A percentile compares a stretch with the other conserved stretches of the same genome.
Conservation (phyloP, 2,113 vertebrate species). For the Elachura formosa region DNA sequence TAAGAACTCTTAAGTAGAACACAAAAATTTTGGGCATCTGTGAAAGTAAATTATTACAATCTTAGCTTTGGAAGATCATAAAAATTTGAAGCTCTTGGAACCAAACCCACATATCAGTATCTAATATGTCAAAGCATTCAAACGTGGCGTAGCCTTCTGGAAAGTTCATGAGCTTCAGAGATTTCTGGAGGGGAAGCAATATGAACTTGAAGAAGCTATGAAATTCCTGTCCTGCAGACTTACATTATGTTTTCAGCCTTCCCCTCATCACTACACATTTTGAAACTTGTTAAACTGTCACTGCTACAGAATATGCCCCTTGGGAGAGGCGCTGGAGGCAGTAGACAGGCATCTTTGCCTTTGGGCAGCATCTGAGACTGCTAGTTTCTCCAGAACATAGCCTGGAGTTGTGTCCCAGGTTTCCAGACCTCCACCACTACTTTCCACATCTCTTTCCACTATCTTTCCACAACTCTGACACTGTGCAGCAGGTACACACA, state of each 20-base stretch:
- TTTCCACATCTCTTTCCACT: background rate
- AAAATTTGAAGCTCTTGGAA: background rate
- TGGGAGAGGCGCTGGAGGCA: background rate
- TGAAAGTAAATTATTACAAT: background rate
- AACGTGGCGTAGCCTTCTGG: background rate
- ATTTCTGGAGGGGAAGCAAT: background rate
- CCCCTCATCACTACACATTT: background rate
- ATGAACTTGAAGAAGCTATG: background rate
- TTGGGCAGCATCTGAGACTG: background rate
- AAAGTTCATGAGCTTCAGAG: background rate
- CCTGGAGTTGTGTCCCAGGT: background rate
- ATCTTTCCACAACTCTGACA: background rate
- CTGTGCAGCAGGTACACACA: background rate
- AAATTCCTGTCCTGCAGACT: background rate
- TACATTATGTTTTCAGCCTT: background rate
- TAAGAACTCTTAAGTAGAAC: background rate
- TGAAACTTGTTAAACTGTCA: constrained; percentile 16
- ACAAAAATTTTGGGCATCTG: background rate
- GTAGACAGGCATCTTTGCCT: background rate
- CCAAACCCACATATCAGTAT: background rate
- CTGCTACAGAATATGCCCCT: background rate
- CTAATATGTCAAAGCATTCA: background rate
- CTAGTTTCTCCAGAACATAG: background rate
- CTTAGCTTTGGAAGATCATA: background rate
- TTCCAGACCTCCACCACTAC: background rate